Conservation (phyloP, 2,888 invertebrate species). For the Drosophila melanosoma region DNA sequence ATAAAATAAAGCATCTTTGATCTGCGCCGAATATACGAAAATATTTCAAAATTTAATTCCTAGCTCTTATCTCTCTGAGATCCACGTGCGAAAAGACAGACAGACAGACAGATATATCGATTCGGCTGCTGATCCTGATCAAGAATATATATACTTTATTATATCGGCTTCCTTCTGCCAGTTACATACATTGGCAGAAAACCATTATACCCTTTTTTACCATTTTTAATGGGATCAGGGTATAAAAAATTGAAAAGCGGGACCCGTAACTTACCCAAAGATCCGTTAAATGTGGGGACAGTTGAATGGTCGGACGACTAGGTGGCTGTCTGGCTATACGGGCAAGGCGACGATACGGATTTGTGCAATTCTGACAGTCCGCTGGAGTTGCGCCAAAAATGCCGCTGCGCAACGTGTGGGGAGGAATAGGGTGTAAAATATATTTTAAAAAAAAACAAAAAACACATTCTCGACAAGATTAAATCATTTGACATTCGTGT, state of each 20-base stretch:
- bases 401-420: constrained; percentile 41
- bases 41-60: too few relatives aligned
- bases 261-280: not conserved
- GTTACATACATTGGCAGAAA: too few relatives aligned
- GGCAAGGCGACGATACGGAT: constrained; percentile 56
- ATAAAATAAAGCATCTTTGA: too few relatives aligned
- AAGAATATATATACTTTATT: too few relatives aligned
- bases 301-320: constrained; percentile 33
- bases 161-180: too few relatives aligned
- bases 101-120: too few relatives aligned
- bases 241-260: not conserved
- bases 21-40: too few relatives aligned
- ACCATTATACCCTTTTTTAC: too few relatives aligned
- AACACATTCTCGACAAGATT: constrained; percentile 21
- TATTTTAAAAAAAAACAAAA: not conserved
- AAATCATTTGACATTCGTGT: constrained; percentile 54
- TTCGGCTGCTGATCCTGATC: too few relatives aligned
- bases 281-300: constrained; percentile 17
- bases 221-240: too few relatives aligned
- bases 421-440: not conserved
- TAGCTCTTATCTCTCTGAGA: too few relatives aligned
- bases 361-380: constrained; percentile 71
- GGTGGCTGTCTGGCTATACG: constrained; percentile 18
- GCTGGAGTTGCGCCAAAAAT: constrained; percentile 75
- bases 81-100: too few relatives aligned